Percentiles rank a stretch among this genome's conserved stretches.
phyloP scores from a whole-genome alignment of 2,888 invertebrate genomes.

The Cryptosula pallasiana region DNA sequence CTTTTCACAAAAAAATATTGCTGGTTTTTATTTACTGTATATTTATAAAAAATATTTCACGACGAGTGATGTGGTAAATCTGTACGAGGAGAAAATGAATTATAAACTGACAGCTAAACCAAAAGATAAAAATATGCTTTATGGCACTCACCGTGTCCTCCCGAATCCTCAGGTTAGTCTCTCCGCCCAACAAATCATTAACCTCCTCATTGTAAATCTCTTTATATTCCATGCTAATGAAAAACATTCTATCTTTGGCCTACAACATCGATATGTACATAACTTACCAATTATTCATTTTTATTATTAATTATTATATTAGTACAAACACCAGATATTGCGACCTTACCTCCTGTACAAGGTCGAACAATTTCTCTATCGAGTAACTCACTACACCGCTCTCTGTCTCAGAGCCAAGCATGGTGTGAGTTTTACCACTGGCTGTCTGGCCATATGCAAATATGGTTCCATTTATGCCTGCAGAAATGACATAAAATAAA shows the following conservation, averaged over 20 bases:
- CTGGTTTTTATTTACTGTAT: no score
- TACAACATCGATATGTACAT: no score
- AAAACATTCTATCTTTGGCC: constrained; percentile 65
- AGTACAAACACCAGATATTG: no score
- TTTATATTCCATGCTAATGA: constrained; percentile 76
- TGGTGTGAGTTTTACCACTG: constrained; percentile 62
- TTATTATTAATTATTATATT: constrained; percentile 33
- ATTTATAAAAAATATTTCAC: no score
- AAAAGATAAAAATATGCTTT: no score
- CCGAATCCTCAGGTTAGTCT: constrained; percentile 58
- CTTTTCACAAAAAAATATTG: no score
- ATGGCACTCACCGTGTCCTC: no score
- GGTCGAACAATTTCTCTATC: constrained; percentile 57
- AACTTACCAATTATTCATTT: no score
- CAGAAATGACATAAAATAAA: no score
- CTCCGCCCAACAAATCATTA: constrained; percentile 67
- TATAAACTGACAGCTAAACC: no score
- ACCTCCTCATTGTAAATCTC: constrained; percentile 85
- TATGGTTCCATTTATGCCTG: constrained; percentile 63
- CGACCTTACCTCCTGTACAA: constrained; percentile 50
- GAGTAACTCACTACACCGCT: constrained; percentile 73
- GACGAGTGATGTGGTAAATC: no score
- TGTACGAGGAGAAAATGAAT: no score
- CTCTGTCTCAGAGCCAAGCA: constrained; percentile 61
- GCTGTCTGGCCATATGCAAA: constrained; percentile 89